phyloP scores from a whole-genome alignment of 2,797 vertebrate species.

The Vipera ursinii region DNA sequence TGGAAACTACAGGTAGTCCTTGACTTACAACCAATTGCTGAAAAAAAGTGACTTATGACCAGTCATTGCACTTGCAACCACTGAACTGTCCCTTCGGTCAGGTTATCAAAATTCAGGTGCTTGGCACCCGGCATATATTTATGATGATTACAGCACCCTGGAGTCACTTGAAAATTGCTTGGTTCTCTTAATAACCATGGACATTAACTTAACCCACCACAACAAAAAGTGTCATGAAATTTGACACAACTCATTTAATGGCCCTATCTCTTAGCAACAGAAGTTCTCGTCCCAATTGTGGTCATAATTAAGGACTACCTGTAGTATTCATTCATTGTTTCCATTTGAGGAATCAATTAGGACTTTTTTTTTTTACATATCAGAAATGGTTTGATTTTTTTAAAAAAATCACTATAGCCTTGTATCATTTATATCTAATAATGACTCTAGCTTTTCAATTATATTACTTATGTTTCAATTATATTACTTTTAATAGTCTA shows the following conservation, averaged over 20 bases:
- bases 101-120: too few species aligned
- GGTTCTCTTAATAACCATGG: neutral
- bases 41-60: too few species aligned
- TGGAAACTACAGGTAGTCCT: neutral
- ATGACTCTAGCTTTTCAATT: neutral
- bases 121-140: too few species aligned
- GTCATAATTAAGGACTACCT: neutral
- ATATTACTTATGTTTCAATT: neutral
- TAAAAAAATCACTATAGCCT: neutral
- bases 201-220: neutral
- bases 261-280: neutral
- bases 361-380: neutral
- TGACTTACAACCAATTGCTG: too few species aligned
- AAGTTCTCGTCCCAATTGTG: neutral
- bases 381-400: neutral
- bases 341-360: neutral
- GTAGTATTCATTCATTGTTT: neutral
- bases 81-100: too few species aligned
- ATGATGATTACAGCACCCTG: neutral
- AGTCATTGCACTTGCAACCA: too few species aligned
- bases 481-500: neutral
- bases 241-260: neutral
- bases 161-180: neutral
- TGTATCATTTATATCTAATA: neutral
- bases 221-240: neutral